A percentile compares a stretch with the other conserved stretches of the same genome.
phyloP scores from a whole-genome alignment of 1,140 invertebrate genomes.

The Aleiodes sp. region DNA sequence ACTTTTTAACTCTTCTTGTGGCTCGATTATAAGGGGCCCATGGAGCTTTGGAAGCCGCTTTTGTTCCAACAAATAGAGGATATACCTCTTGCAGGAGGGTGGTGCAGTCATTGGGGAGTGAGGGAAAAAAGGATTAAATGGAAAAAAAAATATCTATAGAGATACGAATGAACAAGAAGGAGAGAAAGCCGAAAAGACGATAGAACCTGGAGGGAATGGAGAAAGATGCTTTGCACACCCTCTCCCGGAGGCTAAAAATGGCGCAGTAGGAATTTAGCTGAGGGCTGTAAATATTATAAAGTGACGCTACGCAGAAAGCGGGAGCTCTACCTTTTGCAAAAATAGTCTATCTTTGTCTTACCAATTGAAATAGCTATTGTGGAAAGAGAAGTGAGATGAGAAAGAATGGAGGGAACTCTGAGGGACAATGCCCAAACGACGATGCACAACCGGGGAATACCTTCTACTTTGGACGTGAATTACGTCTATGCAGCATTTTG shows the following conservation, averaged over 20 bases:
- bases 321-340: slow-evolving; percentile 39
- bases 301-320: slow-evolving; percentile 56
- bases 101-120: background rate
- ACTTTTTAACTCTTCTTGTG: background rate
- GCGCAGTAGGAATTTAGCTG: slow-evolving; percentile 54
- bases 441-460: background rate
- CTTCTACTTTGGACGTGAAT: background rate
- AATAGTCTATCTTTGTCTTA: slow-evolving; percentile 18
- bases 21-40: background rate
- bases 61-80: background rate
- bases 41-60: background rate
- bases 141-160: background rate
- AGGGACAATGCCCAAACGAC: slow-evolving; percentile 23
- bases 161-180: background rate
- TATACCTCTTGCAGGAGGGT: background rate
- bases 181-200: background rate
- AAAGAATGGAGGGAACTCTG: background rate
- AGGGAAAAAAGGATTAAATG: background rate
- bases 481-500: background rate
- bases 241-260: slow-evolving; percentile 51
- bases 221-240: background rate
- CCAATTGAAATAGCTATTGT: background rate
- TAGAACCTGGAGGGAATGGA: background rate
- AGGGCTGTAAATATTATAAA: slow-evolving; percentile 62
- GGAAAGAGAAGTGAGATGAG: background rate